A percentile compares a stretch with the other conserved stretches of the same genome.
These are phyloP conservation scores for Sisor rabdophorus DNA, from an alignment of 2,113 vertebrate species.

Conservation along the genomic window DNA sequence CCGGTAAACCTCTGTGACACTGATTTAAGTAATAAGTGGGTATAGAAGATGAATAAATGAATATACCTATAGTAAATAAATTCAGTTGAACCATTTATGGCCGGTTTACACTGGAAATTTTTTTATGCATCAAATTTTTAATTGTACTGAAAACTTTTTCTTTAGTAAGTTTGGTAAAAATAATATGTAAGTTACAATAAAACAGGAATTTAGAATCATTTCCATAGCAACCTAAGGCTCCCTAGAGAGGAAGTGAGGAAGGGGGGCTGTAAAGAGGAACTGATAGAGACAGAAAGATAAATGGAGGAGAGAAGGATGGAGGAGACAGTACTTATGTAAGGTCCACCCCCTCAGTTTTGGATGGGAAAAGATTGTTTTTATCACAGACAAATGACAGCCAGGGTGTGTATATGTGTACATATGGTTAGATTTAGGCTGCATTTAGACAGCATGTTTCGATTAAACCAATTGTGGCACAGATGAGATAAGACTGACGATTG, in stretches of 20 bases:
- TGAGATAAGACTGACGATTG: too few relatives aligned
- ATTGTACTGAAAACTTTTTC: background rate
- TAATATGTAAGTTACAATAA: background rate
- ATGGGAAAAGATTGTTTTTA: conserved; percentile 30
- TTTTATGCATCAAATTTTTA: background rate
- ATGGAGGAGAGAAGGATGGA: conserved; percentile 9
- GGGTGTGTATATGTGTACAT: background rate
- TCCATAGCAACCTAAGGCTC: conserved; percentile 38
- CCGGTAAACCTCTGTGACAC: too few relatives aligned
- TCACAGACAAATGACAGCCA: conserved; percentile 31
- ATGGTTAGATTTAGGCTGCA: too few relatives aligned
- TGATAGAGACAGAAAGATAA: conserved; percentile 13
- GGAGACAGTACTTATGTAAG: conserved; percentile 15
- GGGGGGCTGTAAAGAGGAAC: conserved; percentile 19
- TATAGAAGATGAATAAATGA: too few relatives aligned
- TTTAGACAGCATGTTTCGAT: too few relatives aligned
- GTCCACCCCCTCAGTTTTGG: conserved; percentile 21
- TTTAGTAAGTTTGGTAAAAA: background rate
- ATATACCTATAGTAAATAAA: background rate
- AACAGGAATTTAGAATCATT: conserved; percentile 31
- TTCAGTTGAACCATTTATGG: background rate
- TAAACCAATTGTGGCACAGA: too few relatives aligned
- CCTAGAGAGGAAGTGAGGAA: conserved; percentile 6
- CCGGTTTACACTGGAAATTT: background rate
- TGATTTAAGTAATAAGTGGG: too few relatives aligned